Conservation (phyloP, 30 jellyfish, hydroid and myxozoan genomes). For the Turritopsis dohrnii region DNA sequence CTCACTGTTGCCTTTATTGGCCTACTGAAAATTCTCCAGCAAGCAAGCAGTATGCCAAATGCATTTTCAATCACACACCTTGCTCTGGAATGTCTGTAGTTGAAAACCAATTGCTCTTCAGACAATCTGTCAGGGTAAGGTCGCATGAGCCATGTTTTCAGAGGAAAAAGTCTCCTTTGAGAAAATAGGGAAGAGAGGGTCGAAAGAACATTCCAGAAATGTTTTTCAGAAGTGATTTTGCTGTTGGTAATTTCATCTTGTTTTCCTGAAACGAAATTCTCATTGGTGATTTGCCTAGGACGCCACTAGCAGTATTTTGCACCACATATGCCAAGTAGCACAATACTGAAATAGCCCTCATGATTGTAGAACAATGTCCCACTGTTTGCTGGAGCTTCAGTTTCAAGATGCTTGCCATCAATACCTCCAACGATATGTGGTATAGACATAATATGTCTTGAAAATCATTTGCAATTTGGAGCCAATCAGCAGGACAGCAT, state of each 20-base stretch:
- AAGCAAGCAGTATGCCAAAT: background rate
- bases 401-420: background rate
- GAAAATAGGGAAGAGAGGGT: background rate
- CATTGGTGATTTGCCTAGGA: no score
- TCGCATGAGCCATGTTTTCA: background rate
- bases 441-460: background rate
- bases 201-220: no score
- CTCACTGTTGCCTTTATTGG: background rate
- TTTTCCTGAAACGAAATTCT: no score
- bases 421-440: background rate
- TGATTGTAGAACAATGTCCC: no score
- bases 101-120: background rate
- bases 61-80: background rate
- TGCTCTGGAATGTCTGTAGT: background rate
- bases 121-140: background rate
- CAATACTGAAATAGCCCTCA: background rate
- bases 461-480: background rate
- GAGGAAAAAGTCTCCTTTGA: background rate
- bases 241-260: no score
- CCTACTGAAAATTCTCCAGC: background rate
- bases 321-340: background rate
- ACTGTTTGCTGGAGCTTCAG: background rate
- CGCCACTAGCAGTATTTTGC: background rate
- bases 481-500: background rate
- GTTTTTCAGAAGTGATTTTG: no score